These are phyloP conservation scores for Sebastes itinus DNA, from an alignment of 2,797 vertebrate genomes.

Conservation along the genomic window DNA sequence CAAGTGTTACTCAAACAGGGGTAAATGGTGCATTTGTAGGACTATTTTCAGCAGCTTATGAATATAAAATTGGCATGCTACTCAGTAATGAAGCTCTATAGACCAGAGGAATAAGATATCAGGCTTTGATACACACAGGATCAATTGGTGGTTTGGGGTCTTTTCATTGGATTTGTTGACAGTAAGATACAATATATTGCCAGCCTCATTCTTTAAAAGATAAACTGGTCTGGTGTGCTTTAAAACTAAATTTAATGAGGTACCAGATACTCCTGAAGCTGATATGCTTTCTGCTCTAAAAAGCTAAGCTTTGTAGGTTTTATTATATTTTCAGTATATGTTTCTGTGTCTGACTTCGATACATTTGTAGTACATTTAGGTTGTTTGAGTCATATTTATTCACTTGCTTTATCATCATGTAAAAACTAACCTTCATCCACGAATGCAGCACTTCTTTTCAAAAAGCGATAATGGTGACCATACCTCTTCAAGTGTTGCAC, in stretches of 20 bases:
- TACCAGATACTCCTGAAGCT: background rate
- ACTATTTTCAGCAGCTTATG: background rate
- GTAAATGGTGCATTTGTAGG: background rate
- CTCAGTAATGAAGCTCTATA: background rate
- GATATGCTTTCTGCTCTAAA: background rate
- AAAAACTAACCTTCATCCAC: background rate
- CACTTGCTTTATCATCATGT: background rate
- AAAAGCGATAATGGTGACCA: background rate
- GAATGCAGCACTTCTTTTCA: background rate
- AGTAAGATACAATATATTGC: constrained; percentile 1
- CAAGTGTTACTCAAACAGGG: background rate
- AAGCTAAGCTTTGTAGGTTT: background rate
- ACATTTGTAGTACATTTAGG: background rate
- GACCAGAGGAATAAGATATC: background rate
- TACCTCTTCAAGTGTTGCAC: background rate
- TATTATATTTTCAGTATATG: background rate
- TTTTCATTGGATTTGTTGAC: constrained; percentile 6
- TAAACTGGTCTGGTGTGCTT: background rate
- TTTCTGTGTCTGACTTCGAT: background rate
- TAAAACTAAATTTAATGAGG: background rate
- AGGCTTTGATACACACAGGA: background rate
- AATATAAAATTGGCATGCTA: background rate
- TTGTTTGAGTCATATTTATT: background rate
- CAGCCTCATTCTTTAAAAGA: background rate
- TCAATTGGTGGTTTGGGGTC: constrained; percentile 4